These are phyloP conservation scores for Artemia sp. DNA, from an alignment of 2,888 invertebrate species.

Conservation along the genomic window DNA sequence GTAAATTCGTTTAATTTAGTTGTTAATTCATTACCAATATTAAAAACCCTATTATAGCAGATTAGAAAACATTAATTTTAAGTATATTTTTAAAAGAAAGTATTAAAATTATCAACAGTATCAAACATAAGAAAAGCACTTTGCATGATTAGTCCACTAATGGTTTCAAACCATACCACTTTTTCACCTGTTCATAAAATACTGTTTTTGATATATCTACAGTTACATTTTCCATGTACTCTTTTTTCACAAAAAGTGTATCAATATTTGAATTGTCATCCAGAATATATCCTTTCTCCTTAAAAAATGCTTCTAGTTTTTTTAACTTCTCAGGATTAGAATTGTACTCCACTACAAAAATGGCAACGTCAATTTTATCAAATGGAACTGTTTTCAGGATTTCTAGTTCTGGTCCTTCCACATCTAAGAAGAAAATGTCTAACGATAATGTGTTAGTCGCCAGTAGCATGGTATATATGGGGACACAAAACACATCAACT, in stretches of 20 bases:
- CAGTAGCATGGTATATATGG: neutral
- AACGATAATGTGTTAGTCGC: neutral
- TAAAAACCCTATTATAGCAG: too few relatives aligned
- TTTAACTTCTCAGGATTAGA: neutral
- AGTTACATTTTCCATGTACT: neutral
- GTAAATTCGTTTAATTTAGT: too few relatives aligned
- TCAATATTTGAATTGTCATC: neutral
- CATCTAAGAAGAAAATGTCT: neutral
- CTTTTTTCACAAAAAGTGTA: constrained; percentile 9
- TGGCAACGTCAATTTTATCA: neutral
- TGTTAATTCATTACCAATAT: too few relatives aligned
- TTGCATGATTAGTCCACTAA: neutral
- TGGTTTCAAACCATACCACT: constrained; percentile 2
- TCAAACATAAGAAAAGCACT: too few relatives aligned
- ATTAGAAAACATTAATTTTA: too few relatives aligned
- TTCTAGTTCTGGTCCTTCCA: neutral
- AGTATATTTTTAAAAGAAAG: too few relatives aligned
- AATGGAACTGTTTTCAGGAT: neutral
- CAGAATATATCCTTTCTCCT: neutral
- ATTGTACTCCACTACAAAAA: neutral
- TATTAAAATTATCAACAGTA: too few relatives aligned
- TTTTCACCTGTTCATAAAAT: neutral
- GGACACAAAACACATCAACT: constrained; percentile 3
- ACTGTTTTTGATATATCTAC: neutral
- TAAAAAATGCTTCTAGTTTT: neutral